These are phyloP conservation scores for Symphodus melops DNA, from an alignment of 2,113 vertebrate species.

Conservation along the genomic window DNA sequence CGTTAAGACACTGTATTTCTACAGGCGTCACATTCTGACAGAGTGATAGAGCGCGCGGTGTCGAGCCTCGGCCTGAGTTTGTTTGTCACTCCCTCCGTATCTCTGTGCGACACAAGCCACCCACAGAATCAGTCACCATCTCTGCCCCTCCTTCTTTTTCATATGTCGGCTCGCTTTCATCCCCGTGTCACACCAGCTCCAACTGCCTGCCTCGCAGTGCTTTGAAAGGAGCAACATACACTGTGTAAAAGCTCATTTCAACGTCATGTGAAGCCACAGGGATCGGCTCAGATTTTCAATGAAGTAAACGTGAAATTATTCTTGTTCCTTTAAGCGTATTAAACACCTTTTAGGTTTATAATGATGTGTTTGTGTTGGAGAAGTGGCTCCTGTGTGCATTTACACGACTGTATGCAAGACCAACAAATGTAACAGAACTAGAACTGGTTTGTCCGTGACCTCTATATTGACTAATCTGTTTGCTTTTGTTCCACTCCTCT, in stretches of 20 bases:
- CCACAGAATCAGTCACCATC: conserved; percentile 54
- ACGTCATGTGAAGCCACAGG: conserved; percentile 7
- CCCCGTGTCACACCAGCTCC: conserved; percentile 48
- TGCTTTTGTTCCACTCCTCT: too few relatives aligned
- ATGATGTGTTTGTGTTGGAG: too few relatives aligned
- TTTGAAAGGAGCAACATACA: conserved; percentile 33
- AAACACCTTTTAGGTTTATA: too few relatives aligned
- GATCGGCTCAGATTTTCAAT: conserved; percentile 1
- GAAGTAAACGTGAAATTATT: neutral
- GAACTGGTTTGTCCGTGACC: too few relatives aligned
- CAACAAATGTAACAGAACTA: too few relatives aligned
- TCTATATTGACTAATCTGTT: too few relatives aligned
- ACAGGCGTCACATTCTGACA: conserved; percentile 31
- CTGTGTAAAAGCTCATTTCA: conserved; percentile 6
- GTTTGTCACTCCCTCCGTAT: conserved; percentile 39
- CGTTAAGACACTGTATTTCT: conserved; percentile 34
- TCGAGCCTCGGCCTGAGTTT: conserved; percentile 49
- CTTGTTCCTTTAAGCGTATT: neutral
- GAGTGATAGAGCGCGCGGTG: conserved; percentile 28
- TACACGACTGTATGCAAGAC: too few relatives aligned
- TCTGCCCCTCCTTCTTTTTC: conserved; percentile 59
- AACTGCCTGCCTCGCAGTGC: conserved; percentile 29
- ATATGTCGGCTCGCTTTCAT: conserved; percentile 59
- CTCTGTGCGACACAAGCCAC: conserved; percentile 50
- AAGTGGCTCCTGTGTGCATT: too few relatives aligned